phyloP scores from a whole-genome alignment of 2,888 invertebrate species.

The Morpho helenor region DNA sequence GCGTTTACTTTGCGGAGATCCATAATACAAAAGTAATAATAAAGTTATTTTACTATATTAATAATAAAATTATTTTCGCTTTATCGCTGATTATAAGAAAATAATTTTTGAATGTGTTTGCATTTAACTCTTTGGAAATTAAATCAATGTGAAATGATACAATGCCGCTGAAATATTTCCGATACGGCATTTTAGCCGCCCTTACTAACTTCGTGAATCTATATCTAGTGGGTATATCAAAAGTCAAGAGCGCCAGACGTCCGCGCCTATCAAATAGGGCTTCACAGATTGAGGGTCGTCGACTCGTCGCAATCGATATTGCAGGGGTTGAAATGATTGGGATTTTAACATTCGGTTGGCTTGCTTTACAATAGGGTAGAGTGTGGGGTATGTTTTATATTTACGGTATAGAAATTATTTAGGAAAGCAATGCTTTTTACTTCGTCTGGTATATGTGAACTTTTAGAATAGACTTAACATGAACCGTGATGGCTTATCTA shows the following conservation, averaged over 20 bases:
- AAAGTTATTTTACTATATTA: neutral
- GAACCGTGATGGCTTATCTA: too few species aligned
- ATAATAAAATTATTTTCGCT: neutral
- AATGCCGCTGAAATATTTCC: too few species aligned
- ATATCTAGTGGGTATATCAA: conserved; percentile 6
- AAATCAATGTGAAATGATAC: too few species aligned
- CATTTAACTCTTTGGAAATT: too few species aligned
- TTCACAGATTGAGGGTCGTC: conserved; percentile 35
- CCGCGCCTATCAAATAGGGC: conserved; percentile 33
- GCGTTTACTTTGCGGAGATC: too few species aligned
- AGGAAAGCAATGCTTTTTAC: too few species aligned
- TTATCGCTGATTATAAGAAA: too few species aligned
- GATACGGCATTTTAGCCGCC: too few species aligned
- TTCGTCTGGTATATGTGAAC: too few species aligned
- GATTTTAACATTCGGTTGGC: conserved; percentile 10
- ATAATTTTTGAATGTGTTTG: neutral
- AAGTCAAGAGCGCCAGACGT: conserved; percentile 9
- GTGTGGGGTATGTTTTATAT: conserved; percentile 3
- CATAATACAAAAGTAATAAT: neutral
- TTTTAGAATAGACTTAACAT: too few species aligned
- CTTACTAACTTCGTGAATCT: neutral
- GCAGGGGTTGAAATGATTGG: conserved; percentile 15
- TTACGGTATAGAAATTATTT: too few species aligned
- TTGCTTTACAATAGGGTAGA: conserved; percentile 3
- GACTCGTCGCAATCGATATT: conserved; percentile 30